A percentile compares a stretch with the other conserved stretches of the same genome.
Conservation (phyloP, 53 echinoderm and acorn worm species). For the Echinometra lucunter region DNA sequence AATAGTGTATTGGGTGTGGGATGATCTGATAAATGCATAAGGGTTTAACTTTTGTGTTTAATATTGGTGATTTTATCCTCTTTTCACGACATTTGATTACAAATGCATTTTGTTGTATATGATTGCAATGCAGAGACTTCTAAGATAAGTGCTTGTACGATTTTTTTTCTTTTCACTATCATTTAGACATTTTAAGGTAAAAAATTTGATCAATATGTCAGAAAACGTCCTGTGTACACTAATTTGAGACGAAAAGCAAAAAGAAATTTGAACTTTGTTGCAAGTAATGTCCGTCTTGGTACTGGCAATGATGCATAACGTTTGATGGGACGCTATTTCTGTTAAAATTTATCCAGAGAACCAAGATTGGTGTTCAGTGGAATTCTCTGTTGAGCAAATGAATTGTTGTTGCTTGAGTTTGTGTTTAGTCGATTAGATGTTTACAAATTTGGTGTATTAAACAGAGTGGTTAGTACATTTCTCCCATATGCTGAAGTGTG, state of each 20-base stretch:
- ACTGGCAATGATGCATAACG: background rate
- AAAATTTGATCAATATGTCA: background rate
- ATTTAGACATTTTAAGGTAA: background rate
- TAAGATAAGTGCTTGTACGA: background rate
- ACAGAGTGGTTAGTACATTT: background rate
- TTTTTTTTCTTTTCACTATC: background rate
- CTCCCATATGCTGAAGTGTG: background rate
- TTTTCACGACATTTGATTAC: background rate
- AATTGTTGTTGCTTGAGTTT: background rate
- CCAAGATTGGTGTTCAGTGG: background rate
- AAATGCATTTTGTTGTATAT: background rate
- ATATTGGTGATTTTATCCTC: slow-evolving; percentile 13
- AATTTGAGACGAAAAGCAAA: background rate
- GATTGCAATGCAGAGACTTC: slow-evolving; percentile 10
- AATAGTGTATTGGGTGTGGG: background rate
- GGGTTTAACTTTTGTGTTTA: too few relatives aligned
- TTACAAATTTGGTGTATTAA: slow-evolving; percentile 31
- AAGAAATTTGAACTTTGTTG: background rate
- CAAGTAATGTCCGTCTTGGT: background rate
- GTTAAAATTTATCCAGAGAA: background rate
- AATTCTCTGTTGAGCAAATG: slow-evolving; percentile 29
- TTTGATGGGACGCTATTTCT: background rate
- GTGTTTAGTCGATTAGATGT: slow-evolving; percentile 26
- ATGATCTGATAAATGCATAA: background rate
- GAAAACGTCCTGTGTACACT: background rate